phyloP scores from a whole-genome alignment of 2,113 vertebrate genomes.

The Aspiorhynchus laticeps region DNA sequence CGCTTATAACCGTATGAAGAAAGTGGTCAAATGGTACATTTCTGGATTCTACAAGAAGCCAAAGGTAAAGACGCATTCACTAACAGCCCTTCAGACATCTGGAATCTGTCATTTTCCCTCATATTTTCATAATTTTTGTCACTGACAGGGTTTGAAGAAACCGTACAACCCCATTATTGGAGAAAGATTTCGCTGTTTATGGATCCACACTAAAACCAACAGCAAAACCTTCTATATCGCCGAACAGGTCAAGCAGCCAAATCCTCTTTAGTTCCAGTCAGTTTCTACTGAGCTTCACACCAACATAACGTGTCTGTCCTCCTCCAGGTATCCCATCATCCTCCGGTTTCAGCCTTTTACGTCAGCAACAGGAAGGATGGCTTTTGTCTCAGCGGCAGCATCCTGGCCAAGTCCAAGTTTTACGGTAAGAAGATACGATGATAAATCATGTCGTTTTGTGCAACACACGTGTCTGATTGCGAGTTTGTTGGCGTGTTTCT shows the following conservation, averaged over 20 bases:
- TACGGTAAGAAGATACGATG: conserved; percentile 79
- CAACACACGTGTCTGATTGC: neutral
- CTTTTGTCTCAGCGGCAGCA: conserved; percentile 97
- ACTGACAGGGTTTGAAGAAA: conserved; percentile 91
- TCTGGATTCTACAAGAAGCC: conserved; percentile 99
- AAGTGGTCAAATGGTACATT: conserved; percentile 99
- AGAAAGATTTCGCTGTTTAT: conserved; percentile 95
- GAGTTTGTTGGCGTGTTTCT: conserved; percentile 58
- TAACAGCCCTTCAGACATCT: too few relatives aligned
- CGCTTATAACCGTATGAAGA: conserved; percentile 94
- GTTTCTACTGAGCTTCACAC: neutral
- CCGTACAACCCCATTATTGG: conserved; percentile 98
- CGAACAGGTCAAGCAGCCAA: conserved; percentile 84
- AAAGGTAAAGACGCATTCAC: conserved; percentile 78
- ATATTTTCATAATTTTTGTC: conserved; percentile 27
- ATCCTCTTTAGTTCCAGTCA: neutral
- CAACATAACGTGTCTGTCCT: neutral
- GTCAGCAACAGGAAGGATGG: conserved; percentile 98
- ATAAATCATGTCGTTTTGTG: neutral
- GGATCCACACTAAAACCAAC: conserved; percentile 93
- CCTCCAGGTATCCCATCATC: conserved; percentile 94
- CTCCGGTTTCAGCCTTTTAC: conserved; percentile 96
- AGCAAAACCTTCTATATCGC: conserved; percentile 99
- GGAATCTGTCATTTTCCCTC: neutral
- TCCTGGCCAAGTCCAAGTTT: conserved; percentile 98